phyloP scores from a whole-genome alignment of 2,797 vertebrate species.

The Lerista edwardsae region DNA sequence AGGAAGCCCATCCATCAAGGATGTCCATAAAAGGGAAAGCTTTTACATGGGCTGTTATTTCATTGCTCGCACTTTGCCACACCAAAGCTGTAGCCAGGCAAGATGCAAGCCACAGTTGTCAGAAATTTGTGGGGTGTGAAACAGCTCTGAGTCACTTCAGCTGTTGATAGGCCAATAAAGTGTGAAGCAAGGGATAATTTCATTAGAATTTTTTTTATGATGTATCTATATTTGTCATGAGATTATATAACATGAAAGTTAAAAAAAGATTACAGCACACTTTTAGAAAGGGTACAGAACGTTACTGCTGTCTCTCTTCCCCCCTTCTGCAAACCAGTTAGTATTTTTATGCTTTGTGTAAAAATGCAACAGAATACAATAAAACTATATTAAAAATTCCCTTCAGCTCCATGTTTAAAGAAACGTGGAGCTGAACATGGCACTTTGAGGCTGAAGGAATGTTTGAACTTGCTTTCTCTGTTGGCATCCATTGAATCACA shows the following conservation, averaged over 20 bases:
- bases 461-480: neutral
- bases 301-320: neutral
- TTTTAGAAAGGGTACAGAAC: neutral
- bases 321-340: neutral
- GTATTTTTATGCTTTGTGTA: neutral
- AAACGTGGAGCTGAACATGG: neutral
- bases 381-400: neutral
- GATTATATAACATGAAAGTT: conserved; percentile 30
- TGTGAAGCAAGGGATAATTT: conserved; percentile 54
- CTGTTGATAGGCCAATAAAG: conserved; percentile 57
- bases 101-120: conserved; percentile 34
- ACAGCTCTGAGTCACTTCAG: conserved; percentile 53
- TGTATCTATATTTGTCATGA: conserved; percentile 47
- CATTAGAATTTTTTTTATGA: conserved; percentile 45
- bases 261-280: neutral
- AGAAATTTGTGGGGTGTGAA: conserved; percentile 45
- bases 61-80: neutral
- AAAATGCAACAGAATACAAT: neutral
- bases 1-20: neutral
- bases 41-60: conserved; percentile 10
- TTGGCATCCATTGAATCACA: neutral
- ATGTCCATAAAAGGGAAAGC: conserved; percentile 29
- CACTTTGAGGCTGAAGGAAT: neutral
- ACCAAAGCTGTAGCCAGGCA: conserved; percentile 20
- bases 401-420: neutral